A percentile compares a stretch with the other conserved stretches of the same genome.
These are phyloP conservation scores for Drosophila insularis DNA, from an alignment of 1,140 invertebrate species.

Conservation along the genomic window DNA sequence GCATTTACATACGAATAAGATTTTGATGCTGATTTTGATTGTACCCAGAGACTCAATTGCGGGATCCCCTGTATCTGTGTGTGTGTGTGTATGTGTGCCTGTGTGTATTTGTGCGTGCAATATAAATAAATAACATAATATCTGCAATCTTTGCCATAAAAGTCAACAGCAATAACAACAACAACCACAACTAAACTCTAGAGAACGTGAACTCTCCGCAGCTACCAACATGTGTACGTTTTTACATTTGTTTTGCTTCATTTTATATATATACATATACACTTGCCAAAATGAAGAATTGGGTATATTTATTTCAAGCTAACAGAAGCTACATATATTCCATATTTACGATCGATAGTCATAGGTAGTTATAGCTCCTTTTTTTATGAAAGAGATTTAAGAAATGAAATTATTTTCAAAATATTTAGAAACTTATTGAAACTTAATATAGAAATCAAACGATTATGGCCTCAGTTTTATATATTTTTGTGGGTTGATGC, in stretches of 20 bases:
- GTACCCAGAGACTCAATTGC: constrained; percentile 8
- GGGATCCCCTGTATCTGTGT: background rate
- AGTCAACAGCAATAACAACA: constrained; percentile 32
- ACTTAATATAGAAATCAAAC: no score
- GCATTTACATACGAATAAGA: constrained; percentile 57
- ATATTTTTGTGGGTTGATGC: no score
- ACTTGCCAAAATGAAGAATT: background rate
- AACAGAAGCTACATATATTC: no score
- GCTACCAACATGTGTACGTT: constrained; percentile 68
- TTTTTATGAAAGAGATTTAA: no score
- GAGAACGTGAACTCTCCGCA: constrained; percentile 5
- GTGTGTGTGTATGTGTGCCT: constrained; percentile 24
- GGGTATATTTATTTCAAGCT: no score
- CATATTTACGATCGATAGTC: no score
- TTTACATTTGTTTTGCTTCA: constrained; percentile 24
- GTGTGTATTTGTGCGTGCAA: constrained; percentile 52
- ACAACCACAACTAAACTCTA: background rate
- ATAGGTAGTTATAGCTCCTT: no score
- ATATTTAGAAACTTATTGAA: no score
- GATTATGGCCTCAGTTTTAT: no score
- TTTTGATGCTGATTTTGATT: constrained; percentile 71
- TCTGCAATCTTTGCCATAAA: constrained; percentile 67
- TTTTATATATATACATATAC: background rate
- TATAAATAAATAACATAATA: constrained; percentile 79
- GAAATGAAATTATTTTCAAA: no score